Conservation (phyloP, 2,797 vertebrate species). For the Cyprinella venusta region DNA sequence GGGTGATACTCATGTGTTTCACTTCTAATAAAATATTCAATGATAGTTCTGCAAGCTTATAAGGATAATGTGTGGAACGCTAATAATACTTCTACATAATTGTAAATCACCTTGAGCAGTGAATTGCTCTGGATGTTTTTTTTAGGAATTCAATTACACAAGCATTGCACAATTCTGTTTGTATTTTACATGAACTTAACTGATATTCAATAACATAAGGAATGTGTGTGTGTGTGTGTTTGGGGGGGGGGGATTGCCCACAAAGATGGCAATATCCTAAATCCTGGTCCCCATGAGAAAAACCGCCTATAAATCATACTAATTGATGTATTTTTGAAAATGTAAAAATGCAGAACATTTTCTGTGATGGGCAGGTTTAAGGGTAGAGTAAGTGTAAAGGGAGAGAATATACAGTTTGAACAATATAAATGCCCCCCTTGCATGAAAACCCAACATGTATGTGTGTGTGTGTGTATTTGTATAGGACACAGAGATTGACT, state of each 20-base stretch:
- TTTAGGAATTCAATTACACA: neutral
- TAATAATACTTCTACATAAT: neutral
- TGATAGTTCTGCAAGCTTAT: conserved; percentile 60
- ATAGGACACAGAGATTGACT: too few relatives aligned
- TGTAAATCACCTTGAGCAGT: neutral
- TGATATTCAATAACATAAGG: too few relatives aligned
- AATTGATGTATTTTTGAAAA: too few relatives aligned
- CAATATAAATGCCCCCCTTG: neutral
- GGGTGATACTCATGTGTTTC: conserved; percentile 51
- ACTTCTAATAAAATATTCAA: conserved; percentile 82
- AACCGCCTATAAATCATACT: too few relatives aligned
- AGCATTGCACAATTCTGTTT: neutral
- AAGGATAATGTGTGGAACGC: neutral
- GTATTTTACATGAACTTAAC: neutral
- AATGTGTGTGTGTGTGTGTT: too few relatives aligned
- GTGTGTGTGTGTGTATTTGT: neutral
- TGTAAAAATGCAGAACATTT: too few relatives aligned
- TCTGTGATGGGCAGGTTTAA: neutral
- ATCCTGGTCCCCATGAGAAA: too few relatives aligned
- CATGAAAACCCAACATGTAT: neutral
- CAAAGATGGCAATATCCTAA: too few relatives aligned
- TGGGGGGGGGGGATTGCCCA: too few relatives aligned
- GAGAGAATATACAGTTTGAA: neutral
- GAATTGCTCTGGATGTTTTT: neutral
- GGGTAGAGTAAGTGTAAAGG: neutral